Conservation (phyloP, 2,888 invertebrate genomes). For the Dasysyrphus tricinctus region DNA sequence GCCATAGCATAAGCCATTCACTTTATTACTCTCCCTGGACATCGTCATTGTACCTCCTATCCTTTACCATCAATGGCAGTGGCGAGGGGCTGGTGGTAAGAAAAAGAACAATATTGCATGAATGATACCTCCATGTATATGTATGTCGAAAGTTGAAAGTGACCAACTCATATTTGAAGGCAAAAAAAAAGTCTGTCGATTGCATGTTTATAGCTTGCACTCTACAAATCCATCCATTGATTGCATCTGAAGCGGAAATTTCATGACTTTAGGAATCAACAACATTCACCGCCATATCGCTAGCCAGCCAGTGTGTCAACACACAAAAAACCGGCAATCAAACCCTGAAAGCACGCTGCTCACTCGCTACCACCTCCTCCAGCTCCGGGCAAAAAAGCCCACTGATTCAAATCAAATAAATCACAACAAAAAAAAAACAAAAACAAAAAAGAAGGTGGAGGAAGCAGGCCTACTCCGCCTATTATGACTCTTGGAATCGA, state of each 20-base stretch:
- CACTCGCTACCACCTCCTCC: slow-evolving; percentile 19
- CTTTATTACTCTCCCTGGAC: slow-evolving; percentile 31
- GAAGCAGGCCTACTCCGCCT: slow-evolving; percentile 34
- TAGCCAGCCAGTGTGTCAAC: slow-evolving; percentile 57
- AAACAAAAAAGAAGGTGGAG: not conserved
- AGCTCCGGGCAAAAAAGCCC: slow-evolving; percentile 31
- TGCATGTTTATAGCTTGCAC: slow-evolving; percentile 58
- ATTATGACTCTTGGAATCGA: slow-evolving; percentile 48
- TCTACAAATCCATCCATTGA: slow-evolving; percentile 50
- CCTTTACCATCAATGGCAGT: too few relatives aligned
- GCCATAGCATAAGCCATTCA: slow-evolving; percentile 49
- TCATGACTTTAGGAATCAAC: slow-evolving; percentile 52
- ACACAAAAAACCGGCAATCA: slow-evolving; percentile 35
- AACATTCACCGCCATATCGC: slow-evolving; percentile 52
- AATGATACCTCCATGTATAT: not conserved
- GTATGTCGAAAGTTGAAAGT: slow-evolving; percentile 62
- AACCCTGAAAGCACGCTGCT: slow-evolving; percentile 24
- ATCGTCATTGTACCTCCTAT: not conserved
- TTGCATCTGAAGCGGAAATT: slow-evolving; percentile 74
- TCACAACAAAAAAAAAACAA: slow-evolving; percentile 37
- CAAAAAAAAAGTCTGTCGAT: slow-evolving; percentile 39
- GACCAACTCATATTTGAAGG: slow-evolving; percentile 26
- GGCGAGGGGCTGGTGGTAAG: not conserved
- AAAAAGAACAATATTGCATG: slow-evolving; percentile 50
- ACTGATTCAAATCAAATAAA: slow-evolving; percentile 68